Evolutionary conservation across 2,797 vertebrate species (phyloP), one percentile per base, ranked within the genome.

Genomic region (Halcyon chelicuti): DNA sequence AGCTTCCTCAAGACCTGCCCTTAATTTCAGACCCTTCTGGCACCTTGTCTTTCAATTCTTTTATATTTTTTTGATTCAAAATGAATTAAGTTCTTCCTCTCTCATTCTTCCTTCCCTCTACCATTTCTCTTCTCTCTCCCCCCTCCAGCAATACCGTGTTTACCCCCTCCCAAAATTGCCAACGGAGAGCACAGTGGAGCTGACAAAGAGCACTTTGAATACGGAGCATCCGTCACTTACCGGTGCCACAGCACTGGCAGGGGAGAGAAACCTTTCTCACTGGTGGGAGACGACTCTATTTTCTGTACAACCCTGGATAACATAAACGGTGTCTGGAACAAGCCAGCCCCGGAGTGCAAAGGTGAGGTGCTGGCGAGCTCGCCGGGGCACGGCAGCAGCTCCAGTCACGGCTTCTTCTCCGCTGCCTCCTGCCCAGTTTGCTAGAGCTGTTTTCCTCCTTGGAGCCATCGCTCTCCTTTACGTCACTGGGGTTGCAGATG

Each of bases 261-360:
- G 44, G 83, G 80, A 2, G 28, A 70, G 74, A 78, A 1, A 10
- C 35, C 70, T 42, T 91, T 96, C 62, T 88, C 91, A 0, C 22
- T 97, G 76, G 33, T 95, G 80, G 97, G 95, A 84, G 95, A 97
- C 2, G 84, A 84, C 51, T 95, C 96, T 2, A 93, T 97, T 61
- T 68, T 61, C 92, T 97, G 96, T 74, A 96, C 95, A 0, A 96
- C 81, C 80, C 39, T 0, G 2, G 95, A 97, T 2, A 26, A 90
- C 2, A 0, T 81, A 28, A 96, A 95, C 0, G 95, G 96, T 0
- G 84, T 91, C 35, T 97, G 97, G 96, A 95, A 3, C 58, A 60
- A 83, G 21, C 88, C 97, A n/a, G 60, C 92, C 29, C 96, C 96
- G 0, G 52, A 93, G 19, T 96, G 96, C 90, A 94, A 74, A 93